Evolutionary conservation across 1,140 invertebrate species (phyloP).

Genomic region (Manduca sexta): DNA sequence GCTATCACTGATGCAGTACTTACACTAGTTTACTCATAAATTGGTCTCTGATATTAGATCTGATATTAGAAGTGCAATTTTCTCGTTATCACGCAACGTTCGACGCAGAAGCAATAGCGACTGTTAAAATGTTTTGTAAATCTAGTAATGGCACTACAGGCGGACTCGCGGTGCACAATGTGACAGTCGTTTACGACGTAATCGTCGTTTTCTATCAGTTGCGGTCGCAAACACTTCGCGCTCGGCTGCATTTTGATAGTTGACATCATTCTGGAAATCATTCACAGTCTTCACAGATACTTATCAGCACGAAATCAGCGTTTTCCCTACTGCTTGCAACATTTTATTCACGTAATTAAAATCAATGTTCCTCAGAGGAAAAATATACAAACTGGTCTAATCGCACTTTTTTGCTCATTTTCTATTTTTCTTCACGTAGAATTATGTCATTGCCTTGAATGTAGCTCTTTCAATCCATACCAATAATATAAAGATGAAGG

Average conservation of each 20-base stretch:
- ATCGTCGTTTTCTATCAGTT: slow-evolving; percentile 67
- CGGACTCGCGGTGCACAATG: slow-evolving; percentile 56
- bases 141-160: slow-evolving; percentile 63
- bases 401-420: too few species aligned
- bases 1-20: too few species aligned
- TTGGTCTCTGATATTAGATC: slow-evolving; percentile 27
- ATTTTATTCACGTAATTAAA: too few species aligned
- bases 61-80: slow-evolving; percentile 32
- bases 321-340: too few species aligned
- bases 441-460: too few species aligned
- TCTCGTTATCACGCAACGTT: slow-evolving; percentile 51
- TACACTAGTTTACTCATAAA: slow-evolving; percentile 11
- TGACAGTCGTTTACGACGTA: slow-evolving; percentile 60
- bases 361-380: too few species aligned
- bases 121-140: slow-evolving; percentile 56
- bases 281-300: not conserved
- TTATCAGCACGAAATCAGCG: not conserved
- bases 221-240: slow-evolving; percentile 59
- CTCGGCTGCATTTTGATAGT: slow-evolving; percentile 40
- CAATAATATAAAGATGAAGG: too few species aligned
- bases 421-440: too few species aligned
- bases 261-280: slow-evolving; percentile 13
- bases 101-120: slow-evolving; percentile 38
- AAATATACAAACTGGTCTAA: too few species aligned
- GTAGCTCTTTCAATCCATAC: too few species aligned